Evolutionary conservation across 2,113 vertebrate genomes (phyloP).

Genomic region (Cavia porcellus): DNA sequence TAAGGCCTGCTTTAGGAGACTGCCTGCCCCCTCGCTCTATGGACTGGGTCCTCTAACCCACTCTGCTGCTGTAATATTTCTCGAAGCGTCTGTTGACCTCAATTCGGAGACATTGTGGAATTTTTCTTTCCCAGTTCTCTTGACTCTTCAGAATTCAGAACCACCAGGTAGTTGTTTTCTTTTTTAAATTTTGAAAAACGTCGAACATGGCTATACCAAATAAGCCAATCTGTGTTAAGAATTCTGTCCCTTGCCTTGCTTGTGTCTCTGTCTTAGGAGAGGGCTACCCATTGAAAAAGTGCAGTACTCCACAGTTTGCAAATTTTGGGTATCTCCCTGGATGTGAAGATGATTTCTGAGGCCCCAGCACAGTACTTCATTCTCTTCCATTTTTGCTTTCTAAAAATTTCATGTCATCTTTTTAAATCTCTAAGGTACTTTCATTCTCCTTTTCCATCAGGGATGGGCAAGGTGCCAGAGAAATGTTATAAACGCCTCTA

Average conservation of each 20-base stretch:
- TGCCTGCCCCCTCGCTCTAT: not conserved
- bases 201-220: not conserved
- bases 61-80: not conserved
- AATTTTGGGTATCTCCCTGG: not conserved
- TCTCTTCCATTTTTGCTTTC: not conserved
- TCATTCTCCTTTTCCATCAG: not conserved
- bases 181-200: not conserved
- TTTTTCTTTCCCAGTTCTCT: not conserved
- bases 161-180: not conserved
- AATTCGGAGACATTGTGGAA: not conserved
- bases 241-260: fast-evolving
- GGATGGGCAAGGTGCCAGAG: not conserved
- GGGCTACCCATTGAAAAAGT: not conserved
- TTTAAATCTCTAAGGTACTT: not conserved
- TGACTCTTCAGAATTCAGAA: not conserved
- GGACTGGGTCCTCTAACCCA: not conserved
- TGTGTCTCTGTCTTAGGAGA: not conserved
- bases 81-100: not conserved
- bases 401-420: slow-evolving; percentile 11
- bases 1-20: not conserved
- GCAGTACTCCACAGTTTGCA: not conserved
- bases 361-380: not conserved
- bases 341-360: not conserved
- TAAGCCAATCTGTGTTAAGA: not conserved
- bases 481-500: not conserved